Base-by-base conservation (phyloP, 2,888 invertebrate genomes). In the Gibbula magus region DNA sequence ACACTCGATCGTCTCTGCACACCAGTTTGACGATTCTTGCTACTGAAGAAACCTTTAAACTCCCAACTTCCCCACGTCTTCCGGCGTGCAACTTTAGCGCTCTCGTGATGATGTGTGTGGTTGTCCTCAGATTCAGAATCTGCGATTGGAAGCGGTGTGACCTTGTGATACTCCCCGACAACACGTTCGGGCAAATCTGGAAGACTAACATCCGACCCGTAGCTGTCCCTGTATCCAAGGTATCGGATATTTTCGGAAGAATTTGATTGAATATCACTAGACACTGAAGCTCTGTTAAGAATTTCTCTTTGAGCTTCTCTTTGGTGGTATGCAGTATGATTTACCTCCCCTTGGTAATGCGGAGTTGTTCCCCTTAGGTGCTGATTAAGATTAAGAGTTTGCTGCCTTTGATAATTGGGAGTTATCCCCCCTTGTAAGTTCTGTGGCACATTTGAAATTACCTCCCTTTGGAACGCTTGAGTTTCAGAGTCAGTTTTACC, bases 1-100 rank as follows among this genome's bases (percentile, higher is more conserved):
- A 70, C 29, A n/a, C 70, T 70, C 10, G 70, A 70, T n/a, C 70
- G 70, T 35, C 70, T 32, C 35, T 70, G 70, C 35, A 70, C 70
- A 2, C 32, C 29, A 39, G 35, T 70, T 32, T 70, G 32, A 32
- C 70, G 70, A 10, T 70, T 70, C 20, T 35, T 32, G 35, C 70
- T 18, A 35, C 35, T 39, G 7, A 70, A 70, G n/a, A 70, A n/a
- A 35, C 70, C 70, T 39, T 35, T 16, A 20, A 70, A 70, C 16
- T 70, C 70, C 39, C 16, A 39, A 39, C 70, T 70, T 4, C 70
- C 70, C 70, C 70, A 70, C 29, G 70, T 70, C n/a, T 39, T 35
- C 10, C 70, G 13, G 2, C 70, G 70, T 0, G 20, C 22, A 32
- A 39, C 39, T 39, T 32, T 35, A 2, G 32, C 32, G 18, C 20